Percentiles rank a stretch among this genome's conserved stretches.
phyloP scores from a whole-genome alignment of 2,797 vertebrate genomes.

The Lutjanus argentimaculatus region DNA sequence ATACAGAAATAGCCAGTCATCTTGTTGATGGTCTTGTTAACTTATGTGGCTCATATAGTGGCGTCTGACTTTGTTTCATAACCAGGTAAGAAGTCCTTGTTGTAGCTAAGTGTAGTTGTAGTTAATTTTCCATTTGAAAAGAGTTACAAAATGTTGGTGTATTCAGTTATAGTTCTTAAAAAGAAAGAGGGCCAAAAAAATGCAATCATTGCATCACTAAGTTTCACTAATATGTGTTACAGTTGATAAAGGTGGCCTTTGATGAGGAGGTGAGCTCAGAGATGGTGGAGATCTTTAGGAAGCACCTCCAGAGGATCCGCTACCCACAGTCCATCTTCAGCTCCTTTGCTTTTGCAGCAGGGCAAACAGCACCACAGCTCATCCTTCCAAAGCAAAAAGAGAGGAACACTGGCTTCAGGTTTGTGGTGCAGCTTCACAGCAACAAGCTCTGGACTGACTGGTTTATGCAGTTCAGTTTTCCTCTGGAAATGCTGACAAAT shows the following conservation, averaged over 20 bases:
- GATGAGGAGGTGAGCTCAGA: slow-evolving; percentile 98
- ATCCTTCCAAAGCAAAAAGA: slow-evolving; percentile 98
- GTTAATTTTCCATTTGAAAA: too few species aligned
- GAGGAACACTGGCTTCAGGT: slow-evolving; percentile 98
- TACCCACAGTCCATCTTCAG: slow-evolving; percentile 98
- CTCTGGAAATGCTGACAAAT: slow-evolving; percentile 1
- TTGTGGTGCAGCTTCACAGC: slow-evolving; percentile 39
- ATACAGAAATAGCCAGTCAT: too few species aligned
- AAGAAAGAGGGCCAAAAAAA: too few species aligned
- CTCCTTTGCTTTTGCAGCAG: slow-evolving; percentile 95
- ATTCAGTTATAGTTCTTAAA: too few species aligned
- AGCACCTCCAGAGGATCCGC: slow-evolving; percentile 96
- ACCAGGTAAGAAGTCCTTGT: too few species aligned
- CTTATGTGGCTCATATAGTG: too few species aligned
- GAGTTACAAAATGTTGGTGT: too few species aligned
- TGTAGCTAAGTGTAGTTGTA: too few species aligned
- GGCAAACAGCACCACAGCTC: slow-evolving; percentile 93
- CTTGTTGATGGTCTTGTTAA: too few species aligned
- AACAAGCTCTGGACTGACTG: background rate
- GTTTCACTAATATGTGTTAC: slow-evolving; percentile 9
- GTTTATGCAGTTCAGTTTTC: background rate
- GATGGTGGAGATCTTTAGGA: slow-evolving; percentile 97
- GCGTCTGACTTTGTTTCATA: too few species aligned
- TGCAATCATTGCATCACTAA: too few species aligned
- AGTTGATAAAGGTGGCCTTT: slow-evolving; percentile 98